These are phyloP conservation scores for Peromyscus melanophrys DNA, from an alignment of 2,797 vertebrate species.

Conservation along the genomic window DNA sequence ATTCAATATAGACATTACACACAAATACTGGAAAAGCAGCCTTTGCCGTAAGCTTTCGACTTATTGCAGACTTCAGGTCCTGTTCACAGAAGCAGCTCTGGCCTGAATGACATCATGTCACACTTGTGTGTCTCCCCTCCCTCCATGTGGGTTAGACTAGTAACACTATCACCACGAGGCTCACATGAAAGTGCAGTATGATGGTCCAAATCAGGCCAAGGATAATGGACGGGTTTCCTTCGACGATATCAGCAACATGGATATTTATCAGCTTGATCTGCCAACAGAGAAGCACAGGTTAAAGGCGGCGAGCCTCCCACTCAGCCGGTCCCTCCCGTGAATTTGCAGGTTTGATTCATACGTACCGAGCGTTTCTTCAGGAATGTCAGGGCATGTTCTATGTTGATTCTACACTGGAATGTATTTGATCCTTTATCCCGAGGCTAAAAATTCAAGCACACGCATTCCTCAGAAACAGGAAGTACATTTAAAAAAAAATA, in stretches of 20 bases:
- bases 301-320: constrained; percentile 78
- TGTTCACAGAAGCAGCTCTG: constrained; percentile 48
- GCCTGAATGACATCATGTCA: constrained; percentile 2
- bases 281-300: constrained; percentile 81
- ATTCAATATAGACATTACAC: not conserved
- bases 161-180: constrained; percentile 81
- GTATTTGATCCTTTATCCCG: constrained; percentile 94
- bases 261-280: constrained; percentile 99
- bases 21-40: constrained; percentile 61
- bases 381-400: constrained; percentile 95
- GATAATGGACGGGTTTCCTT: constrained; percentile 97
- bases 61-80: constrained; percentile 20
- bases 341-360: constrained; percentile 68
- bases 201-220: constrained; percentile 98
- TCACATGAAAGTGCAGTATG: constrained; percentile 98
- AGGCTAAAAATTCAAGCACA: constrained; percentile 89
- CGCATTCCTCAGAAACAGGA: constrained; percentile 44
- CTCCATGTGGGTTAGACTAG: constrained; percentile 30
- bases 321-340: constrained; percentile 54
- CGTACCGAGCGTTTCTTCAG: constrained; percentile 95
- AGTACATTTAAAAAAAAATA: not conserved
- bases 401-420: constrained; percentile 96
- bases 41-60: constrained; percentile 6
- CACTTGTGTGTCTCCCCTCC: not conserved
- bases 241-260: constrained; percentile 96